phyloP scores from a whole-genome alignment of 2,888 invertebrate genomes.

The Drosophila mimetica region DNA sequence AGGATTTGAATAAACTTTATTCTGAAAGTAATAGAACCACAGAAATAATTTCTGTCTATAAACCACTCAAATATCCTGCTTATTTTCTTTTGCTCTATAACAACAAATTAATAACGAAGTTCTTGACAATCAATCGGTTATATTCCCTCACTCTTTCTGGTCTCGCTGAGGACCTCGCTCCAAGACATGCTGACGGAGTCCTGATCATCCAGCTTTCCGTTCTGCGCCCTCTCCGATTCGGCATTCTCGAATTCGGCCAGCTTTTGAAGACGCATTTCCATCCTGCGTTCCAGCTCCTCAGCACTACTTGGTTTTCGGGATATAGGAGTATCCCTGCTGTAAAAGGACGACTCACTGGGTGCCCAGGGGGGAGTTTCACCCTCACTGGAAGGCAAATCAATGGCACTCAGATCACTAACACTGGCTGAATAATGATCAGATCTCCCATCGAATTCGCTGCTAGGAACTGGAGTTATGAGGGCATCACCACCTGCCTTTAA shows the following conservation, averaged over 20 bases:
- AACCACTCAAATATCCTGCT: neutral
- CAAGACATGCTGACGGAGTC: conserved; percentile 1
- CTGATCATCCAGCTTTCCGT: neutral
- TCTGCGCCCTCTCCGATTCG: conserved; percentile 7
- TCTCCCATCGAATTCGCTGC: conserved; percentile 7
- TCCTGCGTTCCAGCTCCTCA: conserved; percentile 50
- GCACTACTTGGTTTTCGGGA: conserved; percentile 10
- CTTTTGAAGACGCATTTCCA: conserved; percentile 51
- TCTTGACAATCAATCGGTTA: conserved; percentile 1
- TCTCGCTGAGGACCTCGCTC: conserved; percentile 16
- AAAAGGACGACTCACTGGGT: conserved; percentile 5
- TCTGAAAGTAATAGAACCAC: neutral
- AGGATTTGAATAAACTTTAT: neutral
- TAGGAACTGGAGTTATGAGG: neutral
- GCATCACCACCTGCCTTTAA: conserved; percentile 6
- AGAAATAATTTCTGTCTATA: no score
- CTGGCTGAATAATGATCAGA: conserved; percentile 19
- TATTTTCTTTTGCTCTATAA: neutral
- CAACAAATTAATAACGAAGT: neutral
- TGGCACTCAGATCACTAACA: conserved; percentile 6
- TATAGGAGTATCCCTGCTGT: neutral
- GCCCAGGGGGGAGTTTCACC: neutral
- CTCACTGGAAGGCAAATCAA: neutral
- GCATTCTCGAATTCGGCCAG: conserved; percentile 57
- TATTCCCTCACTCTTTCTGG: conserved; percentile 1